Percentiles rank a stretch among this genome's conserved stretches.
phyloP scores from a whole-genome alignment of 2,888 invertebrate species.

The Phasia obesa region DNA sequence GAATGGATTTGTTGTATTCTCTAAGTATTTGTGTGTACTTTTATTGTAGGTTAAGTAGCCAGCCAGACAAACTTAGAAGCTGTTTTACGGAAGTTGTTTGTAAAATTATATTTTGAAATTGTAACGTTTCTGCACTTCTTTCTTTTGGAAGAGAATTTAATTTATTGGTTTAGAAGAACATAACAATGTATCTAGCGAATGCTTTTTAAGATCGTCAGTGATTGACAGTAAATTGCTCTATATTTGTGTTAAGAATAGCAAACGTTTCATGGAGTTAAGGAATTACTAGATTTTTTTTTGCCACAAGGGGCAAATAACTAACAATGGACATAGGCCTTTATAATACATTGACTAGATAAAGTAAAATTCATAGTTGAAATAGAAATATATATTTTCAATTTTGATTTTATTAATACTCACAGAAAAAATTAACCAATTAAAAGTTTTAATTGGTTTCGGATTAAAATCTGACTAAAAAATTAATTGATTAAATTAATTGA shows the following conservation, averaged over 20 bases:
- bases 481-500: too few relatives aligned
- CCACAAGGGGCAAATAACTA: too few relatives aligned
- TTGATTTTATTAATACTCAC: too few relatives aligned
- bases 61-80: constrained; percentile 61
- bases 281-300: too few relatives aligned
- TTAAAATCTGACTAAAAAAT: too few relatives aligned
- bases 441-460: too few relatives aligned
- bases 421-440: too few relatives aligned
- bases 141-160: background rate
- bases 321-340: too few relatives aligned
- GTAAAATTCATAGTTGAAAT: too few relatives aligned
- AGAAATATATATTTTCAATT: too few relatives aligned
- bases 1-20: background rate
- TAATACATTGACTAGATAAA: too few relatives aligned
- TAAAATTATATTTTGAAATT: constrained; percentile 43
- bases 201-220: background rate
- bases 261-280: too few relatives aligned
- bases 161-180: background rate
- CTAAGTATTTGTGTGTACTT: constrained; percentile 32
- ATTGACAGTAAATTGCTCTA: background rate
- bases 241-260: background rate
- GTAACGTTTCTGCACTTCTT: constrained; percentile 16
- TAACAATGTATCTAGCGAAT: background rate
- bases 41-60: constrained; percentile 62
- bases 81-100: constrained; percentile 61